Evolutionary conservation across 1,140 invertebrate species (phyloP), one percentile per base, ranked within the genome.

Genomic region (Zeugodacus cucurbitae): DNA sequence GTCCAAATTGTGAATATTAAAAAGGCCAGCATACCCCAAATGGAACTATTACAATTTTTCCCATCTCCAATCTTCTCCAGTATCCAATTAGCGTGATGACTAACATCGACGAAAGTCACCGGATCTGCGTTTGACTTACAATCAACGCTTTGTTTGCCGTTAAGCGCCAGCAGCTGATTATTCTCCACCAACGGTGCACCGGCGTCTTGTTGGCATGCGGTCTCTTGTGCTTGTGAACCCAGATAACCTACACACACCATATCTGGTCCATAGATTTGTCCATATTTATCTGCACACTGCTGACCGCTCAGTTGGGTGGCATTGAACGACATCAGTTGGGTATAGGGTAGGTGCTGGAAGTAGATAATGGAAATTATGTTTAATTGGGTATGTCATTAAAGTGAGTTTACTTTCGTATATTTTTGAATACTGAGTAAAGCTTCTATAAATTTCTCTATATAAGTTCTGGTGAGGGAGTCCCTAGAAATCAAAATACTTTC

Each of bases 21-120:
- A n/a, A 93, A 89, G 0, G 89, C 90, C 8, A 93, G 37, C 0
- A 90, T 89, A 64, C 92, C 92, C 91, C 91, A 93, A 3, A 93
- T 32, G 10, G 91, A 90, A 67, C 92, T 92, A 41, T 93, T 93
- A 44, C 91, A 90, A 70, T 92, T 91, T 48, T 85, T 48, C 5
- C 92, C 92, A 44, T 93, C 90, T 1, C 91, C 91, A 17, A 90
- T 91, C 14, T 89, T 44, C 0, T 88, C 59, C 8, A 86, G 57
- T 10, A 93, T 91, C 92, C 92, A 93, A 14, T 91, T 89, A 57
- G 90, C 89, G 88, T 93, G 92, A 17, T 87, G 90, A 86, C 90
- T 89, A n/a, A 93, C 91, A 44, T 91, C 90, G 34, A 91, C 90
- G 29, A 91, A 93, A 88, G 64, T 54, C 29, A 14, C 20, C n/a